These are phyloP conservation scores for Myotis planiceps DNA, from an alignment of 2,797 vertebrate species.

Conservation along the genomic window DNA sequence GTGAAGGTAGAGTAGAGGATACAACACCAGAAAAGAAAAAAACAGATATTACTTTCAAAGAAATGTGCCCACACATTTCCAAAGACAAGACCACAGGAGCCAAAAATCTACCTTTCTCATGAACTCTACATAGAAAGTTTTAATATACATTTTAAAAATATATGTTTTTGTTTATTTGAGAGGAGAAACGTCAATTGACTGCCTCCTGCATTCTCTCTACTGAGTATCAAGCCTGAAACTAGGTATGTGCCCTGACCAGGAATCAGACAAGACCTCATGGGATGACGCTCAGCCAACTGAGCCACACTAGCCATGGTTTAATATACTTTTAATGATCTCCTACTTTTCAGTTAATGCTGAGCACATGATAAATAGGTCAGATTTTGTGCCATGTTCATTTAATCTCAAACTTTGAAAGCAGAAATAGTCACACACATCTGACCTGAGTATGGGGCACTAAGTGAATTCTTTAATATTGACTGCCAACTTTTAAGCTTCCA, in stretches of 20 bases:
- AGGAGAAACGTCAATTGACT: not conserved
- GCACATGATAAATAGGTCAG: conserved; percentile 37
- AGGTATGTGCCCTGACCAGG: not conserved
- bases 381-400: not conserved
- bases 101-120: conserved; percentile 8
- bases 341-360: conserved; percentile 37
- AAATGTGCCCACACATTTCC: conserved; percentile 20
- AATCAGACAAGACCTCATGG: not conserved
- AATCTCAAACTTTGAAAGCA: conserved; percentile 46
- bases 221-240: not conserved
- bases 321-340: conserved; percentile 11
- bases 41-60: conserved; percentile 44
- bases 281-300: not conserved
- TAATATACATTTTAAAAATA: not conserved
- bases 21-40: conserved; percentile 31
- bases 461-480: not conserved
- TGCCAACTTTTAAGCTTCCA: not conserved
- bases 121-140: not conserved
- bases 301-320: not conserved
- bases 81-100: conserved; percentile 23
- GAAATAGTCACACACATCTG: not conserved
- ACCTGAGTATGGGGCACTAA: not conserved
- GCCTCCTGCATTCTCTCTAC: not conserved
- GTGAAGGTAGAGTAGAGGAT: conserved; percentile 5
- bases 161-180: not conserved